A percentile compares a stretch with the other conserved stretches of the same genome.
Evolutionary conservation across 2,797 vertebrate genomes (phyloP).

Genomic region (Protonibea diacanthus): DNA sequence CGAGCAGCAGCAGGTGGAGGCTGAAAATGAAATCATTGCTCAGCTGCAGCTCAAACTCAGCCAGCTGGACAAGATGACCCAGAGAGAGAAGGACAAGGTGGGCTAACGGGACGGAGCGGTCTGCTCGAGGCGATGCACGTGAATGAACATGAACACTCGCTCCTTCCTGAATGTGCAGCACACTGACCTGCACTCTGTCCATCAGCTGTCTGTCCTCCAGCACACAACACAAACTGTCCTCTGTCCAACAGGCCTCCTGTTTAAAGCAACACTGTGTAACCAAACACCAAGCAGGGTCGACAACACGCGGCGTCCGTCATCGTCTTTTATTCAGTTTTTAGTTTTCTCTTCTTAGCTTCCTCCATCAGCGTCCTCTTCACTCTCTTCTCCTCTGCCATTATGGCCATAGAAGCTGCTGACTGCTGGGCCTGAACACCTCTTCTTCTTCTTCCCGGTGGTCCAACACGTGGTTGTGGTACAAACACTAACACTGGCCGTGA

Average conservation of each 20-base stretch:
- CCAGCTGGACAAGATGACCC: conserved; percentile 89
- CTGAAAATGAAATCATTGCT: conserved; percentile 88
- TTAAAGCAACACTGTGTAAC: too few species aligned
- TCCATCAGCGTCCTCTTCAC: too few species aligned
- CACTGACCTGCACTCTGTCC: conserved; percentile 47
- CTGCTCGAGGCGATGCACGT: conserved; percentile 46
- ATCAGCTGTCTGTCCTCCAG: conserved; percentile 19
- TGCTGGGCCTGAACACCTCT: too few species aligned
- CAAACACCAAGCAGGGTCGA: too few species aligned
- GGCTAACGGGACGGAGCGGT: conserved; percentile 39
- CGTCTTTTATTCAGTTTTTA: too few species aligned
- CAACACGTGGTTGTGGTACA: too few species aligned
- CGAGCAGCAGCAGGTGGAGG: conserved; percentile 89
- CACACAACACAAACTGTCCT: conserved; percentile 38
- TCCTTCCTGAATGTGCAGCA: conserved; percentile 34
- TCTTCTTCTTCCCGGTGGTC: too few species aligned
- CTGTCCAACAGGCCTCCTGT: not conserved
- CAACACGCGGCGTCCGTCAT: too few species aligned
- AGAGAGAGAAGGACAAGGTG: conserved; percentile 94
- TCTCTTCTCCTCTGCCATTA: too few species aligned
- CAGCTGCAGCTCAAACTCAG: conserved; percentile 93
- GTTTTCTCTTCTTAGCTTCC: too few species aligned
- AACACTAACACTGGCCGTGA: too few species aligned
- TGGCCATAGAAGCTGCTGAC: too few species aligned
- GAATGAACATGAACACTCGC: conserved; percentile 32